Base-by-base conservation (phyloP, 1,140 invertebrate species). In the Danaus plexippus region DNA sequence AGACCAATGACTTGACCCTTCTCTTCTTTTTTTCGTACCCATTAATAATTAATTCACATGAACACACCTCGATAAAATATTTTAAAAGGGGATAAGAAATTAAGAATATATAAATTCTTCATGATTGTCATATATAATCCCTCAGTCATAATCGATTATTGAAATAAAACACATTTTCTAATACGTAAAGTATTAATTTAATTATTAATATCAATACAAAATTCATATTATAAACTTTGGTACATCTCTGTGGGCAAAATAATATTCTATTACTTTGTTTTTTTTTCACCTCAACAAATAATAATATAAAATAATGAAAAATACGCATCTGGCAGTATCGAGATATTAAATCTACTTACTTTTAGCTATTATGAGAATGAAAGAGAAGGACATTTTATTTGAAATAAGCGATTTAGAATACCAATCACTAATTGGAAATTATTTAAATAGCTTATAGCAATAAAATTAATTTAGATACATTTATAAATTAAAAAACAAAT, bases 101-200 rank as follows among this genome's bases (percentile, higher is more conserved):
- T 32, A 3, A 3, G 22, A 32, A 32, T 32, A 3, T 32, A 32
- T 32, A 32, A 32, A 2, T 3, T 7, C 2, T 32, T 6, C 5
- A 8, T 32, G 7, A 32, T 32, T 3, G 5, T 6, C 7, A 32
- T 32, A 8, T 32, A 32, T 32, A 32, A 7, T 32, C 2, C 22
- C 22, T 32, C 1, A 32, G 5, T 32, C 22, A 32, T 32, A 32
- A 32, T 32, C 22, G 22, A 32, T 32, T 47, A 13, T 41, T 43
- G 8, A 41, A 43, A 49, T 56, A n/a, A 49, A 32, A 49, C 42
- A 43, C 40, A 55, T 47, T 9, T 41, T 43, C 32, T 43, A 48
- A 55, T 51, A 70, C 50, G 52, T 79, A 78, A 80, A 77, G 75
- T 82, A 78, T 73, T 69, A 82, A 80, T 80, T 82, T 82, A 80